Conservation (phyloP, 2,797 vertebrate species). For the Myotis myotis region DNA sequence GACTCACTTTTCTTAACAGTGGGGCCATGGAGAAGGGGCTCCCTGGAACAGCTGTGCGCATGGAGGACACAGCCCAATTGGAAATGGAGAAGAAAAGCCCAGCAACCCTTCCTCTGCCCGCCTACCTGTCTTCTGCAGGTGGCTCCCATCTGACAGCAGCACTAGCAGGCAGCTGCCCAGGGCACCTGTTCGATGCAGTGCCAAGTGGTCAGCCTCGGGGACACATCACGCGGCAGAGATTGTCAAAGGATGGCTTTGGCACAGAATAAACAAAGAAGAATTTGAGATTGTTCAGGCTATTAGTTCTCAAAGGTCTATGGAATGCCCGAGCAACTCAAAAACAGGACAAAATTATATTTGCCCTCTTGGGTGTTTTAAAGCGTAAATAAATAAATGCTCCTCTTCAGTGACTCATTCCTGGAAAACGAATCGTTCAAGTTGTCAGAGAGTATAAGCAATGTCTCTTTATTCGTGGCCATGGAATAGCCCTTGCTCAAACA, state of each 20-base stretch:
- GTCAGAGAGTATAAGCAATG: constrained; percentile 28
- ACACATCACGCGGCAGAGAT: not conserved
- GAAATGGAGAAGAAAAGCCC: not conserved
- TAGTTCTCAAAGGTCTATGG: not conserved
- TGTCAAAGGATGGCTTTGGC: not conserved
- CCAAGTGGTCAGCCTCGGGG: not conserved
- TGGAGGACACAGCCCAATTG: not conserved
- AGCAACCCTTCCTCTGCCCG: fast-evolving
- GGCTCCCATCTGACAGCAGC: not conserved
- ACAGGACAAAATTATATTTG: not conserved
- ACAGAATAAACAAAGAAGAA: not conserved
- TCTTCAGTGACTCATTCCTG: constrained; percentile 33
- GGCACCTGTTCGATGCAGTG: not conserved
- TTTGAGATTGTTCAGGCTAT: not conserved
- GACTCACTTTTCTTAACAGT: not conserved
- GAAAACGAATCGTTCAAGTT: constrained; percentile 30
- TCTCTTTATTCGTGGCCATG: not conserved
- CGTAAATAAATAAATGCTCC: constrained; percentile 58
- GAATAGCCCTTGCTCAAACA: not conserved
- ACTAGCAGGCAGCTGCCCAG: not conserved
- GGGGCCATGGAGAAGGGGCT: fast-evolving
- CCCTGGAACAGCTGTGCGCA: fast-evolving
- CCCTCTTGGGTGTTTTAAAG: constrained; percentile 46
- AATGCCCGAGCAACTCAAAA: constrained; percentile 29
- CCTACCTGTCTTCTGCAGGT: not conserved